Percentiles rank a stretch among this genome's conserved stretches.
Conservation (phyloP, 2,797 vertebrate genomes). For the Helostoma temminkii region DNA sequence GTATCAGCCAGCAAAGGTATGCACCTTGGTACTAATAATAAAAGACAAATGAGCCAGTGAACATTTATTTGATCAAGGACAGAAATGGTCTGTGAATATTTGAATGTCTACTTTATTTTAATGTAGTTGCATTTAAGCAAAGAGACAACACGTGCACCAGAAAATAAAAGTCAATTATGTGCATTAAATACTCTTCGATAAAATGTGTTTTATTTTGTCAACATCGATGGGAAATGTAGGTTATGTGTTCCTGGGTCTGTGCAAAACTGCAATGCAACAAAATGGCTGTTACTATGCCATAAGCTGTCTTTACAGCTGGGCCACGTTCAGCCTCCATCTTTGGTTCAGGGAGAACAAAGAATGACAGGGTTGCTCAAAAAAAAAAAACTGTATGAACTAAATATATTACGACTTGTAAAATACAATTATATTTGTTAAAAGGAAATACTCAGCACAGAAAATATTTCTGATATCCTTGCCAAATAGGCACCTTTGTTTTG, state of each 20-base stretch:
- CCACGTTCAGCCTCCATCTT: slow-evolving; percentile 79
- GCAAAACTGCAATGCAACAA: slow-evolving; percentile 70
- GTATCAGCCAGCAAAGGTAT: slow-evolving; percentile 33
- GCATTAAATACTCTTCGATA: neutral
- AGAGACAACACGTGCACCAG: neutral
- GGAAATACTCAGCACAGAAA: no score
- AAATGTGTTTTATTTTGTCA: neutral
- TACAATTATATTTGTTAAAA: no score
- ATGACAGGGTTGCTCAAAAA: neutral
- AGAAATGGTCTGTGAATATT: slow-evolving; percentile 24
- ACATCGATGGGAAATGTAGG: slow-evolving; percentile 1
- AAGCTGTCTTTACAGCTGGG: slow-evolving; percentile 59
- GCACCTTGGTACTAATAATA: slow-evolving; percentile 4
- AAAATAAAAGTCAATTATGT: neutral
- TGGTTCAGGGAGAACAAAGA: slow-evolving; percentile 69
- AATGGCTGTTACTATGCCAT: slow-evolving; percentile 75
- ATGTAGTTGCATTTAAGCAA: neutral
- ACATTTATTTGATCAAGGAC: slow-evolving; percentile 9
- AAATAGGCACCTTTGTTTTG: fast-evolving
- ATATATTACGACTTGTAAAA: no score
- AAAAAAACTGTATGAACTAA: fast-evolving
- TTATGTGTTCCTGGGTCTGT: slow-evolving; percentile 19
- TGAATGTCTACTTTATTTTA: slow-evolving; percentile 3
- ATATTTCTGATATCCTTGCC: neutral
- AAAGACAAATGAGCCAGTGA: neutral